Evolutionary conservation across 2,888 invertebrate genomes (phyloP).

Genomic region (Prosapia bicincta): DNA sequence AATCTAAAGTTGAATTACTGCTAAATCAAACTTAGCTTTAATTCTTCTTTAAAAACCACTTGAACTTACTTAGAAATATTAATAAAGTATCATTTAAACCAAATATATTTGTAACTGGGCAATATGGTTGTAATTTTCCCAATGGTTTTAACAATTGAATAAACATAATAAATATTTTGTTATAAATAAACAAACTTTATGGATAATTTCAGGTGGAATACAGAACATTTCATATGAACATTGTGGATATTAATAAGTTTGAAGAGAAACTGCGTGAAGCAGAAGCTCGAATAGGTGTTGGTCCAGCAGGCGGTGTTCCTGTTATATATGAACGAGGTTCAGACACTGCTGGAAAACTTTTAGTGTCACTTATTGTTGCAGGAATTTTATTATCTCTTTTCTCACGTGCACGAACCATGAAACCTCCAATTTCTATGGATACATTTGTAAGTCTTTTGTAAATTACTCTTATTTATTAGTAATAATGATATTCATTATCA

Average conservation of each 20-base stretch:
- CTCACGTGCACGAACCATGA: conserved; percentile 62
- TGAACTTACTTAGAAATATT: no score
- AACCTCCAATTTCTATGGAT: conserved; percentile 68
- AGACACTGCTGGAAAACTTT: conserved; percentile 65
- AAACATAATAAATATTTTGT: no score
- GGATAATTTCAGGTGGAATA: conserved; percentile 53
- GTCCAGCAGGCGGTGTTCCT: conserved; percentile 69
- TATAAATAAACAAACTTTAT: conserved; percentile 2
- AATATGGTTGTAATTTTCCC: no score
- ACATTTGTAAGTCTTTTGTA: conserved; percentile 70
- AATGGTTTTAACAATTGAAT: no score
- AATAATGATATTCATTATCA: neutral
- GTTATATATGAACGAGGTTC: conserved; percentile 79
- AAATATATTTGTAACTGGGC: no score
- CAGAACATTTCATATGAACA: conserved; percentile 76
- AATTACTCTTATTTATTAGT: neutral
- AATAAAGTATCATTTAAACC: no score
- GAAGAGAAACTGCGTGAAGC: conserved; percentile 86
- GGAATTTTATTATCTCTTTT: conserved; percentile 64
- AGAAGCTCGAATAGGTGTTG: conserved; percentile 76
- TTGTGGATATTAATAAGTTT: conserved; percentile 78
- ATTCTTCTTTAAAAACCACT: no score
- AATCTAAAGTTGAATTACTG: no score
- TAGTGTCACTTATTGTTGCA: conserved; percentile 65
- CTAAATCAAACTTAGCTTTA: no score